Conservation (phyloP, 2,888 invertebrate species). For the Dorcus hopei region DNA sequence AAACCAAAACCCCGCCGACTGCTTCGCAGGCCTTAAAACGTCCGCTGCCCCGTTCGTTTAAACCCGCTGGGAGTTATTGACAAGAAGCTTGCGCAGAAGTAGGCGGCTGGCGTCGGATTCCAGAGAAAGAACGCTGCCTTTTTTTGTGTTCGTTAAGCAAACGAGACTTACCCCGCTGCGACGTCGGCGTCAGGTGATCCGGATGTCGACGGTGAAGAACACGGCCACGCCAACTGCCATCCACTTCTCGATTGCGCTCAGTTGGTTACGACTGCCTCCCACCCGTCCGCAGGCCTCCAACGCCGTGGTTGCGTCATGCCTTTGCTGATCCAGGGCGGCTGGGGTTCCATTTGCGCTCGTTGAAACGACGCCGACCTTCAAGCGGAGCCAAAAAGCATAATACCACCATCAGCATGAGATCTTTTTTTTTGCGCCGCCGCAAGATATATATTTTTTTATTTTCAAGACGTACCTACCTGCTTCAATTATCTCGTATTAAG, state of each 20-base stretch:
- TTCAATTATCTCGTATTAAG: no score
- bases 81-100: no score
- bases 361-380: not conserved
- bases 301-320: conserved; percentile 24
- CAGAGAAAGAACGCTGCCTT: no score
- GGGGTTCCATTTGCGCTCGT: conserved; percentile 10
- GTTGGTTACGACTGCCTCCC: conserved; percentile 23
- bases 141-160: no score
- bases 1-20: not conserved
- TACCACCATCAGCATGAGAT: not conserved
- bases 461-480: no score
- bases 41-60: not conserved
- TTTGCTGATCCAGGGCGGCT: conserved; percentile 15
- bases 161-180: no score
- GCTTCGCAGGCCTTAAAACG: not conserved
- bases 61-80: not conserved
- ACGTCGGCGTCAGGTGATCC: no score
- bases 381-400: no score
- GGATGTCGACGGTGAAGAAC: conserved; percentile 1
- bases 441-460: no score
- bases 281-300: conserved; percentile 24
- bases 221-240: conserved; percentile 30
- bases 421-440: not conserved
- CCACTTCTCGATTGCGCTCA: conserved; percentile 33
- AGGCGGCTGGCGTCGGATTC: no score